Conservation (phyloP, 2,797 vertebrate genomes). For the Helarctos malayanus region DNA sequence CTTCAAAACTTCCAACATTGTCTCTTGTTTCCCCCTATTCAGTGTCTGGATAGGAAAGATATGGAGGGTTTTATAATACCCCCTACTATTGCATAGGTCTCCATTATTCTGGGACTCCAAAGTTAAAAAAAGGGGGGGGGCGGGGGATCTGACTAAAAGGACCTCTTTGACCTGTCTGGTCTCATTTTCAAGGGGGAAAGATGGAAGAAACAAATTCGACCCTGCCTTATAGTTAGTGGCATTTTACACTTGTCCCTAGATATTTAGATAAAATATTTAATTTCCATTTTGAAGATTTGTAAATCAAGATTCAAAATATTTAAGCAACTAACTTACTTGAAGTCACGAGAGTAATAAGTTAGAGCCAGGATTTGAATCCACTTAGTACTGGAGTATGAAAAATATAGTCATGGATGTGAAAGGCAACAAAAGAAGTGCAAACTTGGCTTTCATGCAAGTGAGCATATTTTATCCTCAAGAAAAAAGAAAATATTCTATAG, state of each 20-base stretch:
- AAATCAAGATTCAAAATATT: not conserved
- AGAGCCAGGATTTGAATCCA: not conserved
- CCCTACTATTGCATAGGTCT: not conserved
- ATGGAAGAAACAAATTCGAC: not conserved
- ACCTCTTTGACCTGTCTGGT: not conserved
- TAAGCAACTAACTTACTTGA: not conserved
- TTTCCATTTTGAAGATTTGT: not conserved
- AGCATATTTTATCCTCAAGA: not conserved
- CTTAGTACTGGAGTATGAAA: not conserved
- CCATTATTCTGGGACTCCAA: not conserved
- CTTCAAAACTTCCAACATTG: not conserved
- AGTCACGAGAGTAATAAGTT: not conserved
- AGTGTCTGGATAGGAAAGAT: not conserved
- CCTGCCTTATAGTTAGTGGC: not conserved
- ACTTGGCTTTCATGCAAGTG: not conserved
- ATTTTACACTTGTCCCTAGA: not conserved
- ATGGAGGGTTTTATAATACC: not conserved
- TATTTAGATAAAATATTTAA: constrained; percentile 7
- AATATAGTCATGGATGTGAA: not conserved
- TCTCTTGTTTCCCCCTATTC: not conserved
- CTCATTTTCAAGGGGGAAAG: not conserved
- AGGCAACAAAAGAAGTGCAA: not conserved
- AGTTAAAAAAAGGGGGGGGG: not conserved
- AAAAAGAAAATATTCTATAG: not conserved
- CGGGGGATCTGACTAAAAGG: not conserved